Evolutionary conservation across 2,888 invertebrate species (phyloP).

Genomic region (Arctia plantaginis): DNA sequence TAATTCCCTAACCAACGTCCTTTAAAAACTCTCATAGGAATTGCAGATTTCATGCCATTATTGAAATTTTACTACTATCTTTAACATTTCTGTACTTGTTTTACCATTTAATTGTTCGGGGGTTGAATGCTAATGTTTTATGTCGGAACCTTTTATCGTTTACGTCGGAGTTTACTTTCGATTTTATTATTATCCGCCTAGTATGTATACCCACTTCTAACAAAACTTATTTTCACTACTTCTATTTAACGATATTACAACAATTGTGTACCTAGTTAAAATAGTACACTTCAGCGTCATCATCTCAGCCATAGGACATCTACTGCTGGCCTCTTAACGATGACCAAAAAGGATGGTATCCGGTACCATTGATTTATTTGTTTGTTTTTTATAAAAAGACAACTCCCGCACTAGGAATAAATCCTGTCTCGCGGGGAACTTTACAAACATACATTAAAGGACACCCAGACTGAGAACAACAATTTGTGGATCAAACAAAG

Average conservation of each 20-base stretch:
- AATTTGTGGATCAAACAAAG: no score
- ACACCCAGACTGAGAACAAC: no score
- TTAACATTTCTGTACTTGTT: slow-evolving; percentile 26
- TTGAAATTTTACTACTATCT: slow-evolving; percentile 49
- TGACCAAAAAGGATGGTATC: no score
- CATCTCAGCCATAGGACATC: not conserved
- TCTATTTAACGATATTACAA: not conserved
- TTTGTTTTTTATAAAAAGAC: no score
- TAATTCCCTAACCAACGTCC: slow-evolving; percentile 12
- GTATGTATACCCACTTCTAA: slow-evolving; percentile 3
- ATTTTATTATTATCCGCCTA: slow-evolving; percentile 14
- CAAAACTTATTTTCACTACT: slow-evolving; percentile 7
- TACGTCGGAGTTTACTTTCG: slow-evolving; percentile 1
- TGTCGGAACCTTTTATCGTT: not conserved
- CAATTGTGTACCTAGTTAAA: not conserved
- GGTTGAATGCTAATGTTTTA: slow-evolving; percentile 13
- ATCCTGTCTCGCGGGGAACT: no score
- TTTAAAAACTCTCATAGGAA: slow-evolving; percentile 51
- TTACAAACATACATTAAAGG: no score
- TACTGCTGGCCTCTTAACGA: not conserved
- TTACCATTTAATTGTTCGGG: slow-evolving; percentile 26
- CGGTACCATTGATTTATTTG: no score
- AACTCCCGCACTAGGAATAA: no score
- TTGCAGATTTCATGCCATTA: slow-evolving; percentile 46
- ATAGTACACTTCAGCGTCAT: not conserved